Conservation (phyloP, 2,888 invertebrate species). For the Deilephila porcellus region DNA sequence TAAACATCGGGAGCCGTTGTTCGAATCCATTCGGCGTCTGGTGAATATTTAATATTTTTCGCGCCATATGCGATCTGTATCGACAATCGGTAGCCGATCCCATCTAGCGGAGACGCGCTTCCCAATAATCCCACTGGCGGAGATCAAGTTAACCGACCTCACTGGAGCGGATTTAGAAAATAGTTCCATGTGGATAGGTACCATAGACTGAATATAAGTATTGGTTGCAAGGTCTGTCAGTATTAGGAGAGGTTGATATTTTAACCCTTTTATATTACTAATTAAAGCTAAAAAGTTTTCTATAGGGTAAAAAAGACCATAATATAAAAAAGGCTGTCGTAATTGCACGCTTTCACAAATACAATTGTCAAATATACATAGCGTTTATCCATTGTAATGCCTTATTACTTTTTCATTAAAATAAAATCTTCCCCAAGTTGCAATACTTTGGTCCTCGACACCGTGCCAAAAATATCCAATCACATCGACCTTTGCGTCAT, state of each 20-base stretch:
- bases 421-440: background rate
- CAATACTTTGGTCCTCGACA: background rate
- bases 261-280: no score
- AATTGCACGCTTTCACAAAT: no score
- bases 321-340: no score
- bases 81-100: conserved; percentile 62
- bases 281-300: no score
- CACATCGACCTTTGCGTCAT: conserved; percentile 57
- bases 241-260: background rate
- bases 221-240: background rate
- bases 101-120: conserved; percentile 52
- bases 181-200: conserved; percentile 27
- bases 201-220: conserved; percentile 12
- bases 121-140: conserved; percentile 67
- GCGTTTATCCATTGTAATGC: background rate
- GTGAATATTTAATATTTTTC: conserved; percentile 74
- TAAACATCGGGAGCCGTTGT: conserved; percentile 32
- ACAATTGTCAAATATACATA: no score
- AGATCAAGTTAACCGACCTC: conserved; percentile 61
- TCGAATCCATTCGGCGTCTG: conserved; percentile 54
- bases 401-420: background rate
- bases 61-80: conserved; percentile 64
- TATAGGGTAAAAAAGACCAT: no score
- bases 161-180: conserved; percentile 55
- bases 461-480: conserved; percentile 50